phyloP scores from a whole-genome alignment of 2,113 vertebrate genomes.

The Myrmecophaga tridactyla region DNA sequence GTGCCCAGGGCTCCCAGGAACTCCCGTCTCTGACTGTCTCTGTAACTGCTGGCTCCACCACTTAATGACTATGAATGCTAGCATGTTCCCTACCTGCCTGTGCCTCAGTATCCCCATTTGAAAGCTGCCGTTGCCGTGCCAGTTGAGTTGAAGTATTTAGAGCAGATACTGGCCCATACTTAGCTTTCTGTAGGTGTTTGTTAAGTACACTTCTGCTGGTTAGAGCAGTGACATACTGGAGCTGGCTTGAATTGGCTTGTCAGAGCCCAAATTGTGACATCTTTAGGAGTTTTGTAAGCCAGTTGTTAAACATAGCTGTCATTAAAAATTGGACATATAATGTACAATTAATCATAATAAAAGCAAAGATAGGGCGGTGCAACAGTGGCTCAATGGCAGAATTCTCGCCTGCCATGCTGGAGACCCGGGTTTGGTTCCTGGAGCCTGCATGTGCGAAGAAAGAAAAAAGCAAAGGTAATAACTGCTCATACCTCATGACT shows the following conservation, averaged over 20 bases:
- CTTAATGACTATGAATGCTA: background rate
- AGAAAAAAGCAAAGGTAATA: background rate
- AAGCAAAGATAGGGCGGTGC: too few relatives aligned
- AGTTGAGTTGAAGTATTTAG: background rate
- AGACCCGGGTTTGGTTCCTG: too few relatives aligned
- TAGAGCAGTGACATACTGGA: accelerated
- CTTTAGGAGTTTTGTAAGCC: accelerated
- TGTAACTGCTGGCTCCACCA: background rate
- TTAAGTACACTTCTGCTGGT: background rate
- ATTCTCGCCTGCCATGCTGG: too few relatives aligned
- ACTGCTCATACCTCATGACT: accelerated
- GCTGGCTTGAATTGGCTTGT: accelerated
- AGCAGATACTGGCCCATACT: background rate
- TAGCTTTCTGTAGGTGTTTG: accelerated
- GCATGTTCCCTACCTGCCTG: background rate
- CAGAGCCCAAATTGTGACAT: background rate
- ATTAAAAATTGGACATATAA: background rate
- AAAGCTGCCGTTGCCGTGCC: background rate
- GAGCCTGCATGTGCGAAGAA: too few relatives aligned
- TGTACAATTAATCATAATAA: background rate
- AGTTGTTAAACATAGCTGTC: background rate
- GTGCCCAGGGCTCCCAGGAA: background rate
- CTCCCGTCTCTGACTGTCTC: too few relatives aligned
- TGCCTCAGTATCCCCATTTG: background rate
- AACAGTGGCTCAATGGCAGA: too few relatives aligned